Percentiles rank a stretch among this genome's conserved stretches.
Conservation (phyloP, 2,888 invertebrate species). For the Latrodectus hesperus region DNA sequence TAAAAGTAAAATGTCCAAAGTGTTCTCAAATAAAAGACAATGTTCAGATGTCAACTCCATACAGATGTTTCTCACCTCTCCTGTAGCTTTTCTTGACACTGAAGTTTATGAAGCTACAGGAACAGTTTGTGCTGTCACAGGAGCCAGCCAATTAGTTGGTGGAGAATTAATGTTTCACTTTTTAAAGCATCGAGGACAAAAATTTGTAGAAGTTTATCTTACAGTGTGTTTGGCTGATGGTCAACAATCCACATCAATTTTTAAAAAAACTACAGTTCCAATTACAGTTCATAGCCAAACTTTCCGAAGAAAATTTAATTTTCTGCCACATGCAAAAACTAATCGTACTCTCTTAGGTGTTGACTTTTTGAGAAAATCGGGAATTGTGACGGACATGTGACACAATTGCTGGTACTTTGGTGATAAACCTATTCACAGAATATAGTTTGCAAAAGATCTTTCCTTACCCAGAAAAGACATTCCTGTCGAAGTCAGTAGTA, state of each 20-base stretch:
- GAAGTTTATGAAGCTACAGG: too few relatives aligned
- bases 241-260: slow-evolving; percentile 9
- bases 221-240: background rate
- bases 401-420: slow-evolving; percentile 14
- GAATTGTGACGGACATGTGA: background rate
- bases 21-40: background rate
- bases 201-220: background rate
- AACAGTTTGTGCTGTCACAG: too few relatives aligned
- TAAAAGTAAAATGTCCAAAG: slow-evolving; percentile 16
- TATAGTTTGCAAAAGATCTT: slow-evolving; percentile 2
- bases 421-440: background rate
- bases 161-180: slow-evolving; percentile 15
- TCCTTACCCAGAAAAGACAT: background rate
- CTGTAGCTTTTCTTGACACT: background rate
- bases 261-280: slow-evolving; percentile 3
- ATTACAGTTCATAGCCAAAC: background rate
- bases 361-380: slow-evolving; percentile 4
- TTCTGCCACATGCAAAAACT: slow-evolving; percentile 7
- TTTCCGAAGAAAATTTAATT: background rate
- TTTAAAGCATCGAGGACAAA: background rate
- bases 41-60: background rate
- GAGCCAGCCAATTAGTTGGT: background rate
- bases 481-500: background rate
- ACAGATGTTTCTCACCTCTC: slow-evolving; percentile 13
- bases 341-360: slow-evolving; percentile 12